Conservation (phyloP, 2,888 invertebrate genomes). For the Polyploca ridens region DNA sequence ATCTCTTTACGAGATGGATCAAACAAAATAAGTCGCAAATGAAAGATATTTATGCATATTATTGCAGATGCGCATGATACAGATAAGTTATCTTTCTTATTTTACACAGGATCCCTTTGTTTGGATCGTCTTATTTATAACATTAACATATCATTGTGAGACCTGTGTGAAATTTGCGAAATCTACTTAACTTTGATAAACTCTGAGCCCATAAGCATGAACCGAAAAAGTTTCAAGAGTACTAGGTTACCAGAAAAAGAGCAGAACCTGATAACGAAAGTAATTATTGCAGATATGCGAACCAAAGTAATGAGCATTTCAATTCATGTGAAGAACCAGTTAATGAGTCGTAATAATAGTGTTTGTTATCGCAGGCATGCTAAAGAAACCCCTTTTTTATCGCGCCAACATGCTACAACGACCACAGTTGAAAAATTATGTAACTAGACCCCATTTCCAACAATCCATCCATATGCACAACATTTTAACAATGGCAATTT, state of each 20-base stretch:
- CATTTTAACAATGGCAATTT: slow-evolving; percentile 1
- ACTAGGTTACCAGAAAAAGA: neutral
- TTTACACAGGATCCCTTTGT: neutral
- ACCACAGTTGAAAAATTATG: slow-evolving; percentile 6
- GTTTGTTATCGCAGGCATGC: neutral
- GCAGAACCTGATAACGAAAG: neutral
- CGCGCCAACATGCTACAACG: slow-evolving; percentile 2
- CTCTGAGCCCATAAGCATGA: no score
- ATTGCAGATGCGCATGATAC: neutral
- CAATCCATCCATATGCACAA: neutral
- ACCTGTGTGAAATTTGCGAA: no score
- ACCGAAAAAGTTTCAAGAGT: neutral
- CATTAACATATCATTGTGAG: no score
- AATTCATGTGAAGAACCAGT: neutral
- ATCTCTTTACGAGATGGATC: neutral
- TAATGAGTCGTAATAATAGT: neutral
- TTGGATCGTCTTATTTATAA: neutral
- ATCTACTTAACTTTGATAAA: no score
- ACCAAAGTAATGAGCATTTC: neutral
- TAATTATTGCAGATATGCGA: neutral
- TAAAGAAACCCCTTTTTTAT: slow-evolving; percentile 4
- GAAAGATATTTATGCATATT: neutral
- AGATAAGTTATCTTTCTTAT: neutral
- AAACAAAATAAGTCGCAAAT: neutral
- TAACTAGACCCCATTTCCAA: neutral